A percentile compares a stretch with the other conserved stretches of the same genome.
phyloP scores from a whole-genome alignment of 2,888 invertebrate species.

The Unio pictorum region DNA sequence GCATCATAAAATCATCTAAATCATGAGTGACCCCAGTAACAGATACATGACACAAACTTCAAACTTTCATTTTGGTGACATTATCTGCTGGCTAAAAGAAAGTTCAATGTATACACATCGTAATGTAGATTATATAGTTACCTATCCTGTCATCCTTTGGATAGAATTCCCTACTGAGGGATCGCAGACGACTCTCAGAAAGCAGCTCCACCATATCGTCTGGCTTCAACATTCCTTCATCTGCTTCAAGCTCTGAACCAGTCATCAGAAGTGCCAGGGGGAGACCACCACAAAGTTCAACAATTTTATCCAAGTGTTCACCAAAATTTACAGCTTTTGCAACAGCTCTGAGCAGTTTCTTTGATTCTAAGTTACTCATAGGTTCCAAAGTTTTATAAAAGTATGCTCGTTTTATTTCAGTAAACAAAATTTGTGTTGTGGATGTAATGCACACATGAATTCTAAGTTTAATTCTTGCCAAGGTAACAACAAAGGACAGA shows the following conservation, averaged over 20 bases:
- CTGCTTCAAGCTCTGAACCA: slow-evolving; percentile 21
- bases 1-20: no score
- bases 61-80: no score
- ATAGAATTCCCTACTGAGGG: slow-evolving; percentile 22
- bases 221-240: slow-evolving; percentile 12
- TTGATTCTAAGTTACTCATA: slow-evolving; percentile 8
- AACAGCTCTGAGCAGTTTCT: slow-evolving; percentile 10
- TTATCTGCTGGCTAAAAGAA: no score
- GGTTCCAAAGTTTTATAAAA: slow-evolving; percentile 5
- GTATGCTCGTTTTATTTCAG: not conserved
- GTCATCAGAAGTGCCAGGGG: slow-evolving; percentile 27
- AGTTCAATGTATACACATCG: no score
- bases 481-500: slow-evolving; percentile 1
- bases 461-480: slow-evolving; percentile 4
- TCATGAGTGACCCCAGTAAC: no score
- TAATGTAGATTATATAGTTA: not conserved
- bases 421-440: not conserved
- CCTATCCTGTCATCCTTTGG: slow-evolving; percentile 25
- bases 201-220: slow-evolving; percentile 23
- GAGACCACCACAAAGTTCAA: slow-evolving; percentile 20
- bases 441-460: slow-evolving; percentile 22
- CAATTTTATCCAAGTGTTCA: slow-evolving; percentile 15
- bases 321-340: slow-evolving; percentile 16
- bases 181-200: slow-evolving; percentile 16
- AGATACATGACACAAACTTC: no score